Percentiles rank a stretch among this genome's conserved stretches.
Conservation (phyloP, 2,888 invertebrate species). For the Agriotes lineatus region DNA sequence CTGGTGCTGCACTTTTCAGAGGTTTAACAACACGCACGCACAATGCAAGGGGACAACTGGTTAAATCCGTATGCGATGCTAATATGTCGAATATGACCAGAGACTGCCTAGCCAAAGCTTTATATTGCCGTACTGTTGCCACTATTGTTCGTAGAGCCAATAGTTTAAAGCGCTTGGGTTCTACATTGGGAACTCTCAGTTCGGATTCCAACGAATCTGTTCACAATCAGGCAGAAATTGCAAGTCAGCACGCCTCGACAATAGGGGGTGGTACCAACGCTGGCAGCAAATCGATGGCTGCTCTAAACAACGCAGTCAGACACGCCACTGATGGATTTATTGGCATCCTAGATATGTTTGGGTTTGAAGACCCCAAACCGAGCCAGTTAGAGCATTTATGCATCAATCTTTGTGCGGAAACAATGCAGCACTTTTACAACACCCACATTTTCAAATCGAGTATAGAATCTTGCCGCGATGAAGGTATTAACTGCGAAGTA, state of each 20-base stretch:
- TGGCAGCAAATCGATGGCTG: conserved; percentile 92
- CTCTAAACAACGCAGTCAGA: conserved; percentile 90
- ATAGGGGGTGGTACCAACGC: conserved; percentile 78
- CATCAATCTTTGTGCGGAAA: conserved; percentile 95
- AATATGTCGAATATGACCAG: conserved; percentile 90
- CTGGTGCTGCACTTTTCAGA: conserved; percentile 80
- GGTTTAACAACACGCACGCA: conserved; percentile 88
- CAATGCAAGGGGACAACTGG: conserved; percentile 81
- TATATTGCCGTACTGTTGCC: conserved; percentile 94
- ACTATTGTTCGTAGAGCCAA: conserved; percentile 94
- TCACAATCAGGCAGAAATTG: conserved; percentile 87
- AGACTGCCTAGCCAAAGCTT: conserved; percentile 90
- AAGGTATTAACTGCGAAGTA: conserved; percentile 90
- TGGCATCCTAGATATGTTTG: conserved; percentile 96
- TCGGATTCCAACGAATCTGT: conserved; percentile 94
- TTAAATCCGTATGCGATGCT: conserved; percentile 86
- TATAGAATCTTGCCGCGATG: conserved; percentile 93
- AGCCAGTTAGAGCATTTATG: conserved; percentile 93
- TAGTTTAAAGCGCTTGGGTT: conserved; percentile 87
- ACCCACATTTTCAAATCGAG: conserved; percentile 96
- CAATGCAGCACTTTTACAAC: conserved; percentile 98
- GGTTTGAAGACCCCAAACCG: conserved; percentile 93
- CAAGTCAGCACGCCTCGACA: conserved; percentile 88
- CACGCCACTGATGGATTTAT: conserved; percentile 96
- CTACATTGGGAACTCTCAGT: conserved; percentile 85